These are phyloP conservation scores for Cossypha heuglini DNA, from an alignment of 2,797 vertebrate genomes.

Conservation along the genomic window DNA sequence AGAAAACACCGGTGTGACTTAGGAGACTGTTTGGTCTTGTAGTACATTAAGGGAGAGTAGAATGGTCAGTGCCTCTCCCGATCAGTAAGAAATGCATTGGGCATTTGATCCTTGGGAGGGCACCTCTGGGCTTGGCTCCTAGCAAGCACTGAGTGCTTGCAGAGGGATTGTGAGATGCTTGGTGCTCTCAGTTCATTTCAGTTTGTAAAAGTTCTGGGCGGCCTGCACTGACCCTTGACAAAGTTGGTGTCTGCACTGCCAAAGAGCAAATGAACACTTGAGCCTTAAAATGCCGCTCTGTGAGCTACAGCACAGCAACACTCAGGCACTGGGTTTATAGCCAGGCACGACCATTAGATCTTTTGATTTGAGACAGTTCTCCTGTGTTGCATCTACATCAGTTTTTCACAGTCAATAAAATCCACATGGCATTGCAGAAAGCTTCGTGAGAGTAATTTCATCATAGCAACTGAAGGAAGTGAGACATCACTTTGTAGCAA, in stretches of 20 bases:
- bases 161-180: rapidly evolving
- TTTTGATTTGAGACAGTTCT: neutral
- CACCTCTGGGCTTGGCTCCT: neutral
- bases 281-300: rapidly evolving
- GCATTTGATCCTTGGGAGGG: neutral
- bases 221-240: neutral
- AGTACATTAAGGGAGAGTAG: rapidly evolving
- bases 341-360: neutral
- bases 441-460: neutral
- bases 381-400: neutral
- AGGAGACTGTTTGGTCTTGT: neutral
- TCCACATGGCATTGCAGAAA: neutral
- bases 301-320: neutral
- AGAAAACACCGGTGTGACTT: neutral
- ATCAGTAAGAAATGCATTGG: rapidly evolving
- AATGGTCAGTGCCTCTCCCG: neutral
- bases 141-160: neutral
- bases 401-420: conserved; percentile 1
- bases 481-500: neutral
- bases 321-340: neutral
- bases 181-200: neutral
- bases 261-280: rapidly evolving
- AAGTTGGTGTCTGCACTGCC: neutral
- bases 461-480: neutral
- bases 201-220: neutral